Evolutionary conservation across 1,140 invertebrate genomes (phyloP).

Genomic region (Caenorhabditis elegans): WBcel235 BX284602.5:10692001-10692500

Average conservation of each 20-base stretch:
- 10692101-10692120: no score
- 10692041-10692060: no score
- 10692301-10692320: slow-evolving; percentile 60
- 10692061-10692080: no score
- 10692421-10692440: slow-evolving; percentile 31
- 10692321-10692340: slow-evolving; percentile 54
- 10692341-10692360: slow-evolving; percentile 51
- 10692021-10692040: no score
- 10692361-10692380: slow-evolving; percentile 50
- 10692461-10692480: slow-evolving; percentile 51
- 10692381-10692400: slow-evolving; percentile 50
- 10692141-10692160: background rate
- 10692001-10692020: no score
- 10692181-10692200: slow-evolving; percentile 61
- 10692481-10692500: slow-evolving; percentile 37
- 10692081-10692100: no score
- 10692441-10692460: slow-evolving; percentile 53
- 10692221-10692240: slow-evolving; percentile 55
- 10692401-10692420: slow-evolving; percentile 53
- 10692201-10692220: slow-evolving; percentile 59
- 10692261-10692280: slow-evolving; percentile 57
- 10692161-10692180: background rate
- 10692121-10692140: background rate
- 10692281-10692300: slow-evolving; percentile 56
- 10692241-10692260: slow-evolving; percentile 33